Conservation (phyloP, 2,888 invertebrate species). For the Subacronicta megacephala region DNA sequence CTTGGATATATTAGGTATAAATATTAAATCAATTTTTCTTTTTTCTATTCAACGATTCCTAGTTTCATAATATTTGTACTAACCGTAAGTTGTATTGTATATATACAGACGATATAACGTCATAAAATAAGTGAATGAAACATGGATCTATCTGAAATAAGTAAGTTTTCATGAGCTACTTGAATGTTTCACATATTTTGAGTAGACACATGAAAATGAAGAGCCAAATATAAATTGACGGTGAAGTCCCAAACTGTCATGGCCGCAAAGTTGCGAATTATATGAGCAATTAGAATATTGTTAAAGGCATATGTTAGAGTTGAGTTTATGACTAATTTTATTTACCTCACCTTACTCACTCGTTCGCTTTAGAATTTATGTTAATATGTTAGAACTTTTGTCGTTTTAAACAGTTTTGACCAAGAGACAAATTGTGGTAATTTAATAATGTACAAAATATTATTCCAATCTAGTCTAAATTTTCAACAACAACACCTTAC, state of each 20-base stretch:
- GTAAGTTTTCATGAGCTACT: slow-evolving; percentile 16
- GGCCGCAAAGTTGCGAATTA: slow-evolving; percentile 53
- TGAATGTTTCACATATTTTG: slow-evolving; percentile 21
- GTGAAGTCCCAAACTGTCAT: slow-evolving; percentile 46
- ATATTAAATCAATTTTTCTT: no score
- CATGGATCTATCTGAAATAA: not conserved
- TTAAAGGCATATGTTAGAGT: slow-evolving; percentile 23
- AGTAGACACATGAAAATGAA: slow-evolving; percentile 24
- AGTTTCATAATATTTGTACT: no score
- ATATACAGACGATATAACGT: no score
- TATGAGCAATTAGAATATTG: slow-evolving; percentile 57
- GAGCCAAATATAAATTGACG: slow-evolving; percentile 38
- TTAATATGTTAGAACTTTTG: not conserved
- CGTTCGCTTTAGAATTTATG: slow-evolving; percentile 1
- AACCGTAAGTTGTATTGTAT: no score
- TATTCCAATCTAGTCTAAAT: no score
- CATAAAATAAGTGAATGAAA: not conserved
- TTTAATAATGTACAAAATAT: no score
- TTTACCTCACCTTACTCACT: slow-evolving; percentile 5
- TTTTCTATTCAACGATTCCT: no score
- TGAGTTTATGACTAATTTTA: slow-evolving; percentile 25
- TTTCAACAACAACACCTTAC: no score
- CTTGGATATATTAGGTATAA: no score
- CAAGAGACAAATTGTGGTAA: not conserved
- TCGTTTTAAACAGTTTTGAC: not conserved